Evolutionary conservation across 1,140 invertebrate genomes (phyloP), one percentile per base, ranked within the genome.

Genomic region (Yoshiicerus persimilis): DNA sequence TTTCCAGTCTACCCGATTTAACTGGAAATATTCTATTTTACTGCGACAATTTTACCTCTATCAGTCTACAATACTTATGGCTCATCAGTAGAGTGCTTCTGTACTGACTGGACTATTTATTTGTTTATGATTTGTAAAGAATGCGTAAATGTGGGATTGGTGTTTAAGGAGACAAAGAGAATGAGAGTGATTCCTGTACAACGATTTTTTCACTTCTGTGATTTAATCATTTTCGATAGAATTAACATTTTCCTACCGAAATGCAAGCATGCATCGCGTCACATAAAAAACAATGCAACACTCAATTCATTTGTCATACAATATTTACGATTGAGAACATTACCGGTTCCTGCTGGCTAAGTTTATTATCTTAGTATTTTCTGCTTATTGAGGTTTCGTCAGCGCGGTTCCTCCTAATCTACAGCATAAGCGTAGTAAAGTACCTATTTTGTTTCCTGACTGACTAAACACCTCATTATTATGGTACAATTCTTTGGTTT

Each of bases 311-410:
- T 30, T 27, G 16, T 13, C 66, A 70, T 70, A 11, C 25, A 10
- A 4, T 32, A 30, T 30, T 27, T 25, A 30, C 66, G 30, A 30
- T 70, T 70, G 27, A 34, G n/a, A 80, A 80, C 34, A 80, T 80
- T 80, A 80, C 75, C 75, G 75, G 75, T 80, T 80, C 75, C 75
- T 80, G 75, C 75, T 80, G 75, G 23, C 34, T 80, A 36, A 77
- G 32, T 30, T 77, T 20, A 70, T 25, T 70, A 70, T 25, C 64
- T 70, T 56, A 16, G 47, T n/a, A 70, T 30, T 27, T 70, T 70
- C 25, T 70, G 25, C 25, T 32, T 70, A 70, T 27, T 64, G 8
- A 70, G 27, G 66, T 10, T 70, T 27, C 25, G 32, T 80, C 30
- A 36, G 32, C 20, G 75, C 27, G 34, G 38, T 80, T 80, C 75